Conservation (phyloP, 2,797 vertebrate species). For the Tokudaia muenninki region DNA sequence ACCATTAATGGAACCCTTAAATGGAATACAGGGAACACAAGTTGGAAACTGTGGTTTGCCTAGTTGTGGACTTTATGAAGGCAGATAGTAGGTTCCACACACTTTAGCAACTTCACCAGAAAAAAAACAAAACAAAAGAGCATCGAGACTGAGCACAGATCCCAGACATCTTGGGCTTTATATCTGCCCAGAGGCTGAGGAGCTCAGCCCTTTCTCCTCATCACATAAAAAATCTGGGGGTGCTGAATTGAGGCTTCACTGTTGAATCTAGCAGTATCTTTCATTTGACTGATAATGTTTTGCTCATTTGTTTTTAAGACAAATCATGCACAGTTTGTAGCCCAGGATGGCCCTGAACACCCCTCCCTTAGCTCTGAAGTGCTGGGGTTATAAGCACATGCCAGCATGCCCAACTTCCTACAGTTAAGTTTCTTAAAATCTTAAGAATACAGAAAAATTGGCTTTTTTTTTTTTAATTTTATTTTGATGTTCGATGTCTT, state of each 20-base stretch:
- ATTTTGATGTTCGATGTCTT: conserved; percentile 1
- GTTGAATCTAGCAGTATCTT: not conserved
- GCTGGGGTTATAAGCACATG: not conserved
- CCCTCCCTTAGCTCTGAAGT: not conserved
- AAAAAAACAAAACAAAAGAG: too few species aligned
- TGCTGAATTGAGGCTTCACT: not conserved
- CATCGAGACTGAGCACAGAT: not conserved
- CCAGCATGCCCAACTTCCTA: not conserved
- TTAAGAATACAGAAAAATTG: not conserved
- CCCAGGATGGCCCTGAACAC: not conserved
- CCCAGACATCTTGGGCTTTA: accelerated
- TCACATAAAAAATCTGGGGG: not conserved
- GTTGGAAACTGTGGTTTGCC: not conserved
- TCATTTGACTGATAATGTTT: not conserved
- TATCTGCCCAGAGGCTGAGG: not conserved
- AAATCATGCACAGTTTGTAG: not conserved
- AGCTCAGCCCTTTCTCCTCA: not conserved
- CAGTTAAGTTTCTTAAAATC: not conserved
- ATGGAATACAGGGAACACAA: not conserved
- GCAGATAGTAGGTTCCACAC: not conserved
- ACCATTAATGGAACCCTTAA: not conserved
- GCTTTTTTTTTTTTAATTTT: not conserved
- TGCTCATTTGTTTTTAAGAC: not conserved
- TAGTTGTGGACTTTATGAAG: not conserved
- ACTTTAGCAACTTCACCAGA: not conserved